Conservation (phyloP, 2,888 invertebrate species). For the Eristalinus aeneus region DNA sequence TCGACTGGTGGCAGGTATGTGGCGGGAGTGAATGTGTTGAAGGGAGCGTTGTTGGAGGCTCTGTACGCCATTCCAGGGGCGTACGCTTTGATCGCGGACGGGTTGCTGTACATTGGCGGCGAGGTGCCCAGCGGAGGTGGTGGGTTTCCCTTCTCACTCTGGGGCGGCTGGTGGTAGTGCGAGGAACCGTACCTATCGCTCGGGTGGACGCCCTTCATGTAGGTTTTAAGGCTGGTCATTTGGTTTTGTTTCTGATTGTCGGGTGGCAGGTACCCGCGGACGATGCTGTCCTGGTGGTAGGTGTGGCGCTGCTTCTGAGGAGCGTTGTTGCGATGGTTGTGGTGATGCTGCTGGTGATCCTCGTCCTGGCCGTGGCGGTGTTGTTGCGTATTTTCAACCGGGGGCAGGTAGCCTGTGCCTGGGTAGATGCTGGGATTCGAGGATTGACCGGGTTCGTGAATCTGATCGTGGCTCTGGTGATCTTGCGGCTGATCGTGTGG, state of each 20-base stretch:
- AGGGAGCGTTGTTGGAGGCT: constrained; percentile 70
- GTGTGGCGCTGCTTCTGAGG: not conserved
- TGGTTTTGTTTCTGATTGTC: constrained; percentile 4
- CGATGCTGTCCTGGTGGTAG: not conserved
- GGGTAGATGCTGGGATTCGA: not conserved
- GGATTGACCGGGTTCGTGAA: not conserved
- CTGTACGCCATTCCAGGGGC: constrained; percentile 53
- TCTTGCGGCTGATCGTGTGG: not conserved
- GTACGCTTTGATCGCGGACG: constrained; percentile 33
- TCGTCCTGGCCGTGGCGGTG: not conserved
- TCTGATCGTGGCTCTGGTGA: not conserved
- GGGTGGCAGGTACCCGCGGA: constrained; percentile 60
- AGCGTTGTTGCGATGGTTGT: constrained; percentile 9
- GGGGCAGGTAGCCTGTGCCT: constrained; percentile 14
- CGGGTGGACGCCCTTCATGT: constrained; percentile 75
- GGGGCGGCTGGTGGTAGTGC: constrained; percentile 28
- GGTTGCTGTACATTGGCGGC: constrained; percentile 74
- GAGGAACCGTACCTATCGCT: constrained; percentile 74
- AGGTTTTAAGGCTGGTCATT: constrained; percentile 74
- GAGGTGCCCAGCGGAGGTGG: constrained; percentile 48
- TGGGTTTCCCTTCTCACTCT: constrained; percentile 5
- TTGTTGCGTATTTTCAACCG: not conserved
- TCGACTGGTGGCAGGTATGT: constrained; percentile 36
- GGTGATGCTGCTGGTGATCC: constrained; percentile 38
- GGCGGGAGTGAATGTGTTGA: not conserved